Conservation (phyloP, 2,888 invertebrate genomes). For the Rhagonycha fulva region DNA sequence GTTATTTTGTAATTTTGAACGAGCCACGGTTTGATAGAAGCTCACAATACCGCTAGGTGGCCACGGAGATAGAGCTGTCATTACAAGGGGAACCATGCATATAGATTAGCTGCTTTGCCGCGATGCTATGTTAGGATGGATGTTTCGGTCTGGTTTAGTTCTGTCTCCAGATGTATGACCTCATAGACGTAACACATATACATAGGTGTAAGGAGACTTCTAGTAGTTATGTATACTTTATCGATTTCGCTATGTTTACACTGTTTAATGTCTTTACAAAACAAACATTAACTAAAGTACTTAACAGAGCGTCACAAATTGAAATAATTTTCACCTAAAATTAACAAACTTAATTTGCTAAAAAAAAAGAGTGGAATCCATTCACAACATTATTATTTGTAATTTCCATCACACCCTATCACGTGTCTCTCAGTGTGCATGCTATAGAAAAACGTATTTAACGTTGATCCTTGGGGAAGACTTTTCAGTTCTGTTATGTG, state of each 20-base stretch:
- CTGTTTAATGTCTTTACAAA: neutral
- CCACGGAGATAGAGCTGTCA: constrained; percentile 55
- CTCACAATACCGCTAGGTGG: constrained; percentile 44
- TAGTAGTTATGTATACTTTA: constrained; percentile 24
- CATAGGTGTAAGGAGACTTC: constrained; percentile 26
- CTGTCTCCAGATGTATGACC: constrained; percentile 32
- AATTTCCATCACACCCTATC: constrained; percentile 14
- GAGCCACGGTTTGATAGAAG: constrained; percentile 33
- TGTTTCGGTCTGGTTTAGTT: constrained; percentile 33
- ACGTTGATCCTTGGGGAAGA: constrained; percentile 28
- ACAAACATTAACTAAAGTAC: neutral
- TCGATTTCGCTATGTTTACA: constrained; percentile 11
- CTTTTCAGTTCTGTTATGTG: constrained; percentile 29
- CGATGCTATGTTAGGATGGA: constrained; percentile 34
- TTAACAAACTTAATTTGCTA: neutral
- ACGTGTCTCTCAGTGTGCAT: constrained; percentile 12
- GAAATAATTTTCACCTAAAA: neutral
- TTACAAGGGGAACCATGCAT: constrained; percentile 55
- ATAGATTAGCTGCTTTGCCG: constrained; percentile 62
- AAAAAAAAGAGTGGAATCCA: neutral
- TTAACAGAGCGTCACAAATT: neutral
- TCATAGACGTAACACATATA: constrained; percentile 2
- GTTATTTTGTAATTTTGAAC: constrained; percentile 18
- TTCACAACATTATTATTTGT: neutral
- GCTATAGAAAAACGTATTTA: constrained; percentile 26